Percentiles rank a stretch among this genome's conserved stretches.
Evolutionary conservation across 2,797 vertebrate species (phyloP).

Genomic region (Acanthornis magna): DNA sequence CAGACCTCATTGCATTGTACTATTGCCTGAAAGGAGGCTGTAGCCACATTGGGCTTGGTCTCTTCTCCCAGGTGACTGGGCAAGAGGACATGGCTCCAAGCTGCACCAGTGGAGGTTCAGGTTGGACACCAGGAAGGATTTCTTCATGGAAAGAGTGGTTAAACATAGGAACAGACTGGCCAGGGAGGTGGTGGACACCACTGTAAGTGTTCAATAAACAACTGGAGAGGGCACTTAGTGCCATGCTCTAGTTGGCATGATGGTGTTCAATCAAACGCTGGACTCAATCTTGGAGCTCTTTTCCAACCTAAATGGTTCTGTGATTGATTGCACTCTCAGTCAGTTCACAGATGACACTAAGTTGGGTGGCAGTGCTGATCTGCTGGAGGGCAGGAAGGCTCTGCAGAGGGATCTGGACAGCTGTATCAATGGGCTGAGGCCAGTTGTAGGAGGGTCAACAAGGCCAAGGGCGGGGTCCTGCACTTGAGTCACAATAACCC

Average conservation of each 20-base stretch:
- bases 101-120: background rate
- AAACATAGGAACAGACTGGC: background rate
- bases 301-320: background rate
- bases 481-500: background rate
- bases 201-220: background rate
- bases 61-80: accelerated
- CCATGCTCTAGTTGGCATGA: background rate
- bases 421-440: background rate
- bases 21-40: background rate
- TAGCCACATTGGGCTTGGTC: background rate
- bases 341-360: background rate
- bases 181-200: background rate
- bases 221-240: background rate
- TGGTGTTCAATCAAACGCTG: background rate
- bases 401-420: background rate
- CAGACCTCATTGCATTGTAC: too few relatives aligned
- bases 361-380: accelerated
- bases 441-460: background rate
- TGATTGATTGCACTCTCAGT: accelerated
- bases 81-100: accelerated
- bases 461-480: background rate
- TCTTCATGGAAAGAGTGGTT: background rate
- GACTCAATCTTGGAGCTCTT: background rate
- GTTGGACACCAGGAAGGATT: background rate
- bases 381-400: background rate